Conservation (phyloP, 2,113 vertebrate genomes). For the Antechinus flavipes region DNA sequence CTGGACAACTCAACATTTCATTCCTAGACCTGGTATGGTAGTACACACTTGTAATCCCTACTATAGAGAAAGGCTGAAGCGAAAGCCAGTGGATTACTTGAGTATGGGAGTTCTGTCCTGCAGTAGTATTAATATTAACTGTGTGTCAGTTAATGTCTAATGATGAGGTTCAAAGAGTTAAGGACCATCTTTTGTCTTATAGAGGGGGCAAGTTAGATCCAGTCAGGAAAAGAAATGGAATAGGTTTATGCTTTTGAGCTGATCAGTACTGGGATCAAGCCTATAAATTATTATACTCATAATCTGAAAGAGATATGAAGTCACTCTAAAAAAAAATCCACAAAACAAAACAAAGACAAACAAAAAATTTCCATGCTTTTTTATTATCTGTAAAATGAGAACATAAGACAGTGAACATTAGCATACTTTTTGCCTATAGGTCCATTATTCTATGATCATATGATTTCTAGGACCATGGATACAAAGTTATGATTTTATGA, state of each 20-base stretch:
- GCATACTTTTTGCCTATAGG: background rate
- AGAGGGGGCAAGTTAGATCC: background rate
- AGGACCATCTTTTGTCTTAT: background rate
- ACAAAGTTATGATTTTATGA: background rate
- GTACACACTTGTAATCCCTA: background rate
- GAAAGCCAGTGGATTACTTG: background rate
- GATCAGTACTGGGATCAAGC: background rate
- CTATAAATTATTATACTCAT: background rate
- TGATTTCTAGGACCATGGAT: background rate
- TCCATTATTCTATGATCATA: background rate
- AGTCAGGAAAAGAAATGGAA: background rate
- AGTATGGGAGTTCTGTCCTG: background rate
- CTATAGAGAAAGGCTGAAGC: background rate
- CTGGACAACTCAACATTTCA: background rate
- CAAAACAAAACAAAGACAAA: background rate
- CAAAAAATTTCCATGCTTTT: background rate
- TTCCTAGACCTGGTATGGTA: too few relatives aligned
- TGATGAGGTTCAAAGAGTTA: background rate
- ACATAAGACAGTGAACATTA: background rate
- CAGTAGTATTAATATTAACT: background rate
- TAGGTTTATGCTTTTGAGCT: background rate
- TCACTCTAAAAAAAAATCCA: background rate
- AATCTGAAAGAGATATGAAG: background rate
- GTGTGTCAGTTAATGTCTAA: background rate
- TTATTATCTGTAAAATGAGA: background rate